phyloP scores from a whole-genome alignment of 2,113 vertebrate genomes.

The Sialia sialis region DNA sequence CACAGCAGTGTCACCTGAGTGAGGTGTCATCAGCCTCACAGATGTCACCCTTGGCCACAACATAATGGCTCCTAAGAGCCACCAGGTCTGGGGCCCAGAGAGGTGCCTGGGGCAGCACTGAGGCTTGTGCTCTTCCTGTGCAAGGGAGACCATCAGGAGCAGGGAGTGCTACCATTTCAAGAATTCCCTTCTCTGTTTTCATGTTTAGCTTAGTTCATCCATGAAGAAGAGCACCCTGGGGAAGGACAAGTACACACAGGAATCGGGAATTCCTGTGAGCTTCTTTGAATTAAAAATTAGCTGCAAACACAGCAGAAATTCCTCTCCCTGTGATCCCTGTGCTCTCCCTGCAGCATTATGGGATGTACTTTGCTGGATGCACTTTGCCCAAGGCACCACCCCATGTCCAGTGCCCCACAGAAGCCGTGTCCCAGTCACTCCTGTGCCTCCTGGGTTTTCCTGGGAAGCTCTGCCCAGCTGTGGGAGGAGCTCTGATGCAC shows the following conservation, averaged over 20 bases:
- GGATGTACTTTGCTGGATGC: neutral
- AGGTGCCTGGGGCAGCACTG: neutral
- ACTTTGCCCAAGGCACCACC: neutral
- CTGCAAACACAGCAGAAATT: neutral
- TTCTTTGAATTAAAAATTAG: neutral
- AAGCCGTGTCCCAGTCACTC: rapidly evolving
- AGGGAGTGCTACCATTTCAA: neutral
- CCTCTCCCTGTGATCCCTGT: neutral
- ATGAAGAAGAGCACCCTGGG: neutral
- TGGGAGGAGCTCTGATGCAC: neutral
- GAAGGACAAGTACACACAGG: neutral
- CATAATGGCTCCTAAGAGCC: neutral
- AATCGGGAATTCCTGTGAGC: neutral
- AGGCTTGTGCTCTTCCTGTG: neutral
- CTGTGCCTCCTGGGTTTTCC: rapidly evolving
- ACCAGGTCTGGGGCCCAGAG: neutral
- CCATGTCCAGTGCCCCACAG: rapidly evolving
- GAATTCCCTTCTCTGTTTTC: neutral
- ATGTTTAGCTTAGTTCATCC: neutral
- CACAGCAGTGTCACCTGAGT: neutral
- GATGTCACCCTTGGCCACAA: neutral
- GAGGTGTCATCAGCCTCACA: neutral
- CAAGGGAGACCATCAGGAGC: neutral
- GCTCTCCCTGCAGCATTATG: neutral
- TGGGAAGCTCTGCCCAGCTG: rapidly evolving